Conservation (phyloP, 2,113 vertebrate genomes). For the Eulemur macaco region DNA sequence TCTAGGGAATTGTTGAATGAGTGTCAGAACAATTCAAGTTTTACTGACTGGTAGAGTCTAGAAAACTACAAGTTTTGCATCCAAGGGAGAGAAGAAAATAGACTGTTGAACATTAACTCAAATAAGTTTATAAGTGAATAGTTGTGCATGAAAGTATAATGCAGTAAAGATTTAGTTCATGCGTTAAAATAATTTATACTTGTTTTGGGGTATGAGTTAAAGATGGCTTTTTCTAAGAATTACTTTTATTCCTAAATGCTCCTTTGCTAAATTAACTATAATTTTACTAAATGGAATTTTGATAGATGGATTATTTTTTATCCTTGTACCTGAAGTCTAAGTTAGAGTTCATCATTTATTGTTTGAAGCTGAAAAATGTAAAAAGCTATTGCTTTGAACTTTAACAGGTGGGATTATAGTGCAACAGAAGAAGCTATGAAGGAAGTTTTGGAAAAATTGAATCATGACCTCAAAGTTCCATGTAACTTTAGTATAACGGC, state of each 20-base stretch:
- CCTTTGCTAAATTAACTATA: conserved; percentile 32
- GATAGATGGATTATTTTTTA: conserved; percentile 4
- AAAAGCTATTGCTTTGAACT: not conserved
- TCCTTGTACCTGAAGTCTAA: not conserved
- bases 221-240: not conserved
- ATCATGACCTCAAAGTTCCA: conserved; percentile 90
- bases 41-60: not conserved
- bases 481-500: conserved; percentile 92
- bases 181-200: not conserved
- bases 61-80: not conserved
- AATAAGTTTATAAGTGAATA: not conserved
- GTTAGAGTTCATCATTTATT: conserved; percentile 12
- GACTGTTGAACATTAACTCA: not conserved
- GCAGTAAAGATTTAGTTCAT: not conserved
- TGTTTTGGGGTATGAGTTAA: not conserved
- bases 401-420: conserved; percentile 94
- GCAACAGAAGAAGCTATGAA: conserved; percentile 91
- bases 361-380: not conserved
- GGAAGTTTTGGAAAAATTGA: conserved; percentile 89
- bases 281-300: conserved; percentile 46
- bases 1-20: not conserved
- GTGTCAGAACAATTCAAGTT: not conserved
- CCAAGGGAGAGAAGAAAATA: not conserved
- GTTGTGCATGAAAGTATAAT: not conserved
- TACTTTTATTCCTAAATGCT: conserved; percentile 34